Evolutionary conservation across 2,888 invertebrate species (phyloP).

Genomic region (Eupithecia tripunctaria): DNA sequence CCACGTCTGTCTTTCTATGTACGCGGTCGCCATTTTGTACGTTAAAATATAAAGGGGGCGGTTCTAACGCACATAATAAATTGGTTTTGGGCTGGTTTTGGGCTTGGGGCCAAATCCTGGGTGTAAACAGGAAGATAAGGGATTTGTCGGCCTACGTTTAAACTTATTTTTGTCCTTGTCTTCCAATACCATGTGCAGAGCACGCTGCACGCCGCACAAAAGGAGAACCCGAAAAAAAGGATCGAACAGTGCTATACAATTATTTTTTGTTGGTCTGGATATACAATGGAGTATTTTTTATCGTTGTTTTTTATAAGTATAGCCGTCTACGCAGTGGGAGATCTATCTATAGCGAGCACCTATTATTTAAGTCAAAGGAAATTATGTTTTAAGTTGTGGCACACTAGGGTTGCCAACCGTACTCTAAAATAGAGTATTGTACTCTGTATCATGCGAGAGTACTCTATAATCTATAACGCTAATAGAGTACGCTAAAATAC

Average conservation of each 20-base stretch:
- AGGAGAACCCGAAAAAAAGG: not conserved
- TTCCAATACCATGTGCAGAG: not conserved
- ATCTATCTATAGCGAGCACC: not conserved
- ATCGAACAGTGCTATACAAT: not conserved
- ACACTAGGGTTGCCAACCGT: no score
- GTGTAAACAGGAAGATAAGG: not conserved
- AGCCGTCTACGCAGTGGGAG: not conserved
- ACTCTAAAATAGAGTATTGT: no score
- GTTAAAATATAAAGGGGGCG: not conserved
- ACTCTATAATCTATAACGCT: no score
- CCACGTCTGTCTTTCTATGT: not conserved
- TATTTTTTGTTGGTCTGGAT: no score
- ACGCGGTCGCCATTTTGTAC: not conserved
- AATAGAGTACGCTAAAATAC: no score
- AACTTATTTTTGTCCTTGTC: not conserved
- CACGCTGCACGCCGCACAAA: not conserved
- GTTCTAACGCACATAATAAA: not conserved
- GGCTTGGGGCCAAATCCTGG: not conserved
- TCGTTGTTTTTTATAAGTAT: not conserved
- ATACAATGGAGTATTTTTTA: not conserved
- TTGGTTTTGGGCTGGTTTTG: not conserved
- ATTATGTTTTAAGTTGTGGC: no score
- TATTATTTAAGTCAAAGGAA: not conserved
- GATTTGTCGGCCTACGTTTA: not conserved
- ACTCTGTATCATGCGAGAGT: no score